Evolutionary conservation across 2,888 invertebrate species (phyloP), one percentile per base, ranked within the genome.

Genomic region (Hipparchia sbordonii): DNA sequence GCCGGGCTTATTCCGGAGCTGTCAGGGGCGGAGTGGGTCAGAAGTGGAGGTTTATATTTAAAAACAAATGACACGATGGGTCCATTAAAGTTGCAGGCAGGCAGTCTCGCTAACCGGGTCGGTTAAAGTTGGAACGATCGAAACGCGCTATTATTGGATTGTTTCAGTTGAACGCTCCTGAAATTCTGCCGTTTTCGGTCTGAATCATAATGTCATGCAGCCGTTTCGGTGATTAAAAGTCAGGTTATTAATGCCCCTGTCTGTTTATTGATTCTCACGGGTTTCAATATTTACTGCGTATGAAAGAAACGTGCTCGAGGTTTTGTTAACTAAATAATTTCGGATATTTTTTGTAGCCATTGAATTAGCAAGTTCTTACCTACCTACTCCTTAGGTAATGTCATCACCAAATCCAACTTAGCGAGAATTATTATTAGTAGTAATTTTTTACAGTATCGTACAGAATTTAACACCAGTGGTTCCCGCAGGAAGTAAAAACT

Each of bases 81-180:
- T 89, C 86, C 89, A 92, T 93, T 93, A 92, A 90, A 85, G 82
- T 88, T 90, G 88, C 89, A 92, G 80, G 79, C 82, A 83, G 78
- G 75, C 88, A 89, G 88, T 87, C 86, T 85, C 87, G 83, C 83
- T 83, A 88, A 87, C 87, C 85, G 83, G 91, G 89, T 88, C 89
- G 87, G 86, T 84, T 93, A 92, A 88, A 91, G 87, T 89, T 83
- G 88, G 90, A 87, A 78, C 89, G 89, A 90, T 93, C 90, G 91
- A 91, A 91, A 82, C 85, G 79, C 78, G 84, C 91, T 92, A 92
- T 92, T 92, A 88, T 89, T 89, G 91, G 89, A 86, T 85, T 85
- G 87, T 87, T 88, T 84, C 86, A 81, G 82, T 80, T 82, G 84
- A 87, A 81, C 83, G 83, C 82, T 82, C 81, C 82, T 82, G 83